Base-by-base conservation (phyloP, 2,888 invertebrate species). In the Brachypalpus laphriformis region DNA sequence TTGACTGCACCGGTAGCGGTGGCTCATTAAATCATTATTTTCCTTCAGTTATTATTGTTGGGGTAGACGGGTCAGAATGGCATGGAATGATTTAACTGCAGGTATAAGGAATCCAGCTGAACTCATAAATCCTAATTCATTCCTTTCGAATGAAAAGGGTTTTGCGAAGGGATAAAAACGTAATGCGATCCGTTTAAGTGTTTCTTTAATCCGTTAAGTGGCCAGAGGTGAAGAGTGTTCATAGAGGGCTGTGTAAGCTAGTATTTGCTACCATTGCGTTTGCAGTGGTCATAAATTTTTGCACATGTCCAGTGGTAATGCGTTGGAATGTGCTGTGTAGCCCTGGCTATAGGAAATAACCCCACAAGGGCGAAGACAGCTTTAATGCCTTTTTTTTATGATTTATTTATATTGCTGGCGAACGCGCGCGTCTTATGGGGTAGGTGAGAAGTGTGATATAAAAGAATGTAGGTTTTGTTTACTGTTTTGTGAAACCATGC, bases 181-280 rank as follows among this genome's bases (percentile, higher is more conserved):
- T 77, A 71, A 83, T 78, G 14, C 78, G 74, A 81, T 85, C 74
- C 65, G 61, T 71, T 81, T 81, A 85, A 85, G 85, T 85, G 85
- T 85, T 85, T 81, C 85, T 81, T 70, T 85, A 85, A 85, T 85
- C 85, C 75, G 70, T 85, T 85, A 85, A 85, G 85, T 85, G 85
- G 75, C 75, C 14, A 8, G 16, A 57, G 51, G 57, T 71, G 47
- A 57, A 47, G 47, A 16, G 56, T 31, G n/a, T 31, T 22, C 22
- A 42, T n/a, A 51, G 28, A 31, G 40, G 9, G 1, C 11, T 42
- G 40, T 28, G 40, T 28, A 25, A 7, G 49, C 16, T 3, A n/a
- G n/a, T 61, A 54, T 63, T 61, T 28, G 63, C 78, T 47, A 70
- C 65, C 66, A 31, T 81, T 85, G 85, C 80, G 85, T 85, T 85